phyloP scores from a whole-genome alignment of 2,888 invertebrate species.

The Drosophila formosana region DNA sequence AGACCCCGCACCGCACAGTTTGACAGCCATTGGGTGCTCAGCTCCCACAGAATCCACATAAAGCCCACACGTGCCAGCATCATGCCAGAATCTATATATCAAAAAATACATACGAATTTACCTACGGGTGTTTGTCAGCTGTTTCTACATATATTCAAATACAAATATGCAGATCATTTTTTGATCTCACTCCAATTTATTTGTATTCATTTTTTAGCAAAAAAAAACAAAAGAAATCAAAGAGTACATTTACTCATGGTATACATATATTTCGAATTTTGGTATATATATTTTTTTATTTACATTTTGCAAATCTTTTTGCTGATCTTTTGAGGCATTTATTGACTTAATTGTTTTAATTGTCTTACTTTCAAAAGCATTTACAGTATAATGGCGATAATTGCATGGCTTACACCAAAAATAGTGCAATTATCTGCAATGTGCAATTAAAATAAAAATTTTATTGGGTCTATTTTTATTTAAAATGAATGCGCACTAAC shows the following conservation, averaged over 20 bases:
- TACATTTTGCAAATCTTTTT: not conserved
- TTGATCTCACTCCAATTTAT: not conserved
- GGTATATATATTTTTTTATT: not conserved
- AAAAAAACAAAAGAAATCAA: not conserved
- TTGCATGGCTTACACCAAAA: too few species aligned
- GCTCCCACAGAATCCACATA: conserved; percentile 43
- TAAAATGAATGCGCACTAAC: too few species aligned
- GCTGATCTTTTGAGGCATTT: not conserved
- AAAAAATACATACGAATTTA: conserved; percentile 42
- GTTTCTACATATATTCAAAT: not conserved
- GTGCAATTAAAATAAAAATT: too few species aligned
- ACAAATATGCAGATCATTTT: conserved; percentile 5
- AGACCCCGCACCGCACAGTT: conserved; percentile 44
- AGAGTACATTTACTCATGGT: not conserved
- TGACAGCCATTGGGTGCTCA: conserved; percentile 41
- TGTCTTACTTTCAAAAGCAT: not conserved
- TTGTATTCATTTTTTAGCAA: not conserved
- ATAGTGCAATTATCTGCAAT: too few species aligned
- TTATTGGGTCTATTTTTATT: too few species aligned
- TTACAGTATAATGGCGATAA: too few species aligned
- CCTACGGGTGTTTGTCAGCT: not conserved
- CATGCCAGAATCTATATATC: conserved; percentile 6
- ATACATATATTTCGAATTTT: not conserved
- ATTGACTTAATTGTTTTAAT: conserved; percentile 10
- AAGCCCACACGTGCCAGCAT: conserved; percentile 4